Base-by-base conservation (phyloP, 2,797 vertebrate genomes). In the Fistularia tabacaria region DNA sequence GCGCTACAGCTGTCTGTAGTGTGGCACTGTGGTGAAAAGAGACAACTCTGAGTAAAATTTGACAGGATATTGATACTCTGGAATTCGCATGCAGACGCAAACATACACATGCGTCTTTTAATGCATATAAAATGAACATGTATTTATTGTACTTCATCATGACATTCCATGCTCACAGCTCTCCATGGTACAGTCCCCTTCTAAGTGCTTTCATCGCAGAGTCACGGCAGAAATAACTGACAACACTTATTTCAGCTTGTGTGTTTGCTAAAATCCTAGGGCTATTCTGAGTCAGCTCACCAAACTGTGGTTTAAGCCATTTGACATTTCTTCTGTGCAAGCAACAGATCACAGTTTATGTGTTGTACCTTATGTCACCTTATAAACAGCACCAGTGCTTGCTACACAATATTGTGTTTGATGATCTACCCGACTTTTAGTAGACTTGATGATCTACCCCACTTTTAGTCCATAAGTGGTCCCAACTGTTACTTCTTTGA, bases 61-160 rank as follows among this genome's bases (percentile, higher is more conserved):
- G 70, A 80, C 70, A 64, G 65, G 14, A 52, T 54, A 44, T 55
- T 60, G 64, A 13, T 46, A 49, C 54, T 43, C 41, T 64, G 42
- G 40, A 65, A 49, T 59, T 59, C 36, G 51, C 11, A 57, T 39
- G 46, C 36, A 39, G 13, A 36, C 36, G 42, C 9, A 60, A 14
- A 41, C 36, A 54, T 38, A 55, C 43, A 61, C 25, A 25, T 25
- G 2, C 25, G 5, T 39, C 52, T 37, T 6, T n/a, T 12, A 10
- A 14, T 39, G n/a, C 43, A 43, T 10, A n/a, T 36, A 37, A 6
- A 41, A 62, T 49, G 46, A 46, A 59, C 42, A 53, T 63, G 60
- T 48, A 50, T 72, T 69, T 70, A 64, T 51, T 59, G 53, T 77
- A 65, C 72, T 50, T 63, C 74, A 49, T 46, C 51, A 58, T 40